phyloP scores from a whole-genome alignment of 2,888 invertebrate species.

The Euplagia quadripunctaria region DNA sequence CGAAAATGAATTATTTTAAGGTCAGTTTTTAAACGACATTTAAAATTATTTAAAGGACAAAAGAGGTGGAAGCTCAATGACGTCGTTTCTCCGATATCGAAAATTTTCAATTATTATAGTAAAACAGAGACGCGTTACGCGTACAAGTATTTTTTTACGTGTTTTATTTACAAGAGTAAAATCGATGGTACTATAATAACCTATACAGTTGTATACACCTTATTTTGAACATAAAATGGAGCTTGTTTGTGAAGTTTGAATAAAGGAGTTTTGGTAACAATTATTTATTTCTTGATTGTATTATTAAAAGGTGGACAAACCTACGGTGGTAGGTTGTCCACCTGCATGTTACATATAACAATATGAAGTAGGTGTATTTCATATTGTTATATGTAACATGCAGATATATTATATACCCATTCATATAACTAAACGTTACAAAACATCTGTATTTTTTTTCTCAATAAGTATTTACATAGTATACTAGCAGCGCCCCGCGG shows the following conservation, averaged over 20 bases:
- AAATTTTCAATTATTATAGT: slow-evolving; percentile 20
- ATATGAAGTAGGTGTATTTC: no score
- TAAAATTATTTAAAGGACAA: slow-evolving; percentile 36
- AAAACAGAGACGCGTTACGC: neutral
- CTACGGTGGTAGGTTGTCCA: no score
- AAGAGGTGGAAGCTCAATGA: slow-evolving; percentile 33
- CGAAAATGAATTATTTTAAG: neutral
- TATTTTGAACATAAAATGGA: slow-evolving; percentile 14
- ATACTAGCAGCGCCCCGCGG: no score
- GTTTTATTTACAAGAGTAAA: no score
- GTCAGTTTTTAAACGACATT: slow-evolving; percentile 38
- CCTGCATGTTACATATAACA: no score
- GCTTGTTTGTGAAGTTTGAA: slow-evolving; percentile 6
- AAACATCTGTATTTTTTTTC: no score
- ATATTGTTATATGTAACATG: no score
- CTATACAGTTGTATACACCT: slow-evolving; percentile 7
- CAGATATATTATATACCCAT: neutral
- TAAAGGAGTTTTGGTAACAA: slow-evolving; percentile 14
- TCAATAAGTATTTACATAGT: no score
- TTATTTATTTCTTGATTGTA: slow-evolving; percentile 14
- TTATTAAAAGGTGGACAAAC: slow-evolving; percentile 12
- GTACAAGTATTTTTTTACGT: neutral
- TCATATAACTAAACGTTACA: no score
- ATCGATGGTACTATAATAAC: neutral
- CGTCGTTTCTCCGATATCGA: slow-evolving; percentile 41